These are phyloP conservation scores for Perccottus glenii DNA, from an alignment of 2,113 vertebrate genomes.

Conservation along the genomic window DNA sequence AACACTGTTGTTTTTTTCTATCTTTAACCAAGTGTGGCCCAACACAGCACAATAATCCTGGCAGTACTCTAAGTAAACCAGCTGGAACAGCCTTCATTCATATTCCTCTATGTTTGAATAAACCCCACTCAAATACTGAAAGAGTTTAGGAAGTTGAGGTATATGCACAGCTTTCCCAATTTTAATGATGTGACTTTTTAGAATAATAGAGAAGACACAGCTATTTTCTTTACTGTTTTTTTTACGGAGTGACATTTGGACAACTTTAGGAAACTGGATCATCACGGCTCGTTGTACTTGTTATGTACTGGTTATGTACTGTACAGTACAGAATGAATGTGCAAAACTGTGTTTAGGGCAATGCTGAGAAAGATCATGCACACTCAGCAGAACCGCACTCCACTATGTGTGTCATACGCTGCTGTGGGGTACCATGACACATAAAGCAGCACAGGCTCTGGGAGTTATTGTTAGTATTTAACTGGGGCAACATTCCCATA, in stretches of 20 bases:
- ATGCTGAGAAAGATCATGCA: slow-evolving; percentile 33
- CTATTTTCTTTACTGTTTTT: not conserved
- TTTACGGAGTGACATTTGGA: not conserved
- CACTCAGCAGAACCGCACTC: slow-evolving; percentile 53
- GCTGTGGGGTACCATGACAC: slow-evolving; percentile 44
- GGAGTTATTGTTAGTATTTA: not conserved
- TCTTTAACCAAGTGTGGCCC: no score
- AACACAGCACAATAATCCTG: no score
- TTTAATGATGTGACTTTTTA: slow-evolving; percentile 6
- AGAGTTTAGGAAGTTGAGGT: no score
- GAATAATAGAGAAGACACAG: not conserved
- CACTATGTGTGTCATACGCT: slow-evolving; percentile 37
- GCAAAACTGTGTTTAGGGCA: slow-evolving; percentile 21
- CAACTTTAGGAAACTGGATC: not conserved
- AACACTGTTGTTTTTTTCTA: no score
- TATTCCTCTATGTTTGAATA: no score
- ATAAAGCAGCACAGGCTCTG: not conserved
- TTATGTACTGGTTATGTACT: slow-evolving; percentile 17
- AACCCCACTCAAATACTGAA: no score
- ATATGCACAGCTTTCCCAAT: not conserved
- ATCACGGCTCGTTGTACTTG: not conserved
- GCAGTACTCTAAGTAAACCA: no score
- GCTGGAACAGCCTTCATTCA: no score
- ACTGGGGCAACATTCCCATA: not conserved
- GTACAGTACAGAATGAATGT: slow-evolving; percentile 45